Evolutionary conservation across 1,140 invertebrate species (phyloP), one percentile per base, ranked within the genome.

Genomic region (Sinonovacula constricta): DNA sequence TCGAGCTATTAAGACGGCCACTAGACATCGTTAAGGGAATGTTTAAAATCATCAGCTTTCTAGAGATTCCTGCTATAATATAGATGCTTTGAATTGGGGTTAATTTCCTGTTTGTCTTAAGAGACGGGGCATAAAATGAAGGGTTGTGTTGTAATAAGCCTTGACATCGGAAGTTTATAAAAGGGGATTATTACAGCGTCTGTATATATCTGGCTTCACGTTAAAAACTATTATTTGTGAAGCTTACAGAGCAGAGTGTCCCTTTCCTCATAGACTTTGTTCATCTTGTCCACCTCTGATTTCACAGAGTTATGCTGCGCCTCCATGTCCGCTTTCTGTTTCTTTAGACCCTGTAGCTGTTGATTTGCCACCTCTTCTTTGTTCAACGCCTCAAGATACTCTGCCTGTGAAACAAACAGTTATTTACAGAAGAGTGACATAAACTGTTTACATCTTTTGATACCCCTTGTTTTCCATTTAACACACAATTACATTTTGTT

Each of bases 181-280:
- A n/a, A n/a, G n/a, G n/a, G n/a, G n/a, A n/a, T n/a, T n/a, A n/a
- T n/a, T n/a, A n/a, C n/a, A n/a, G n/a, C n/a, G n/a, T n/a, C n/a
- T n/a, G n/a, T n/a, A n/a, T n/a, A n/a, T n/a, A n/a, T n/a, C n/a
- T n/a, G n/a, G n/a, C n/a, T n/a, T n/a, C n/a, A n/a, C n/a, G n/a
- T n/a, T n/a, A n/a, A n/a, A n/a, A n/a, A n/a, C n/a, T n/a, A n/a
- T n/a, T n/a, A n/a, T n/a, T n/a, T n/a, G n/a, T n/a, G n/a, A n/a
- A n/a, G 85, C 91, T 88, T 83, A 93, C 93, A 89, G 68, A 93
- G 79, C 51, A 94, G 83, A 24, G 88, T 79, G 74, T 94, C 93
- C 68, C 93, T 92, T 68, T 93, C 91, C 71, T 92, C 90, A 79
- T 93, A 93, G 0, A 94, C 86, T 33, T 90, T 88, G 70, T 93